Percentiles rank a stretch among this genome's conserved stretches.
These are phyloP conservation scores for Drosophila nasuta DNA, from an alignment of 1,140 invertebrate species.

Conservation along the genomic window DNA sequence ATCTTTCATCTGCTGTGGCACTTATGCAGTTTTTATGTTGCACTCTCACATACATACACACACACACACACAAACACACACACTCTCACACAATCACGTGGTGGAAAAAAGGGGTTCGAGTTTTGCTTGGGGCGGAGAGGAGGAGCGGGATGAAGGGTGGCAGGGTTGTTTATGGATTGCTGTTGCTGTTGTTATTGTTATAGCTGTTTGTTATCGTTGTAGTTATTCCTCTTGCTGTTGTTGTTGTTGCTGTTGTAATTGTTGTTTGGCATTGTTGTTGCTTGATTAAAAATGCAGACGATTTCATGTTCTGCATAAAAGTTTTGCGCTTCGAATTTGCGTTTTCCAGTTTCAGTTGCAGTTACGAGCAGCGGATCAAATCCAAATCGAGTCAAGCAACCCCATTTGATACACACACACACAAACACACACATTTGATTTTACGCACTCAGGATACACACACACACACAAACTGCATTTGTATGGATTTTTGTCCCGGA, in stretches of 20 bases:
- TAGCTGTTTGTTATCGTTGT: conserved; percentile 34
- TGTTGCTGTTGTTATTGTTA: conserved; percentile 39
- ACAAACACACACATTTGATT: conserved; percentile 15
- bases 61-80: not conserved
- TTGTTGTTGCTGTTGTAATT: conserved; percentile 32
- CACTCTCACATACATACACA: conserved; percentile 24
- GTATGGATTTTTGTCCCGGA: conserved; percentile 29
- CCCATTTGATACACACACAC: conserved; percentile 39
- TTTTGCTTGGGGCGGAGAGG: conserved; percentile 20
- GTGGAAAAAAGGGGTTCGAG: conserved; percentile 33
- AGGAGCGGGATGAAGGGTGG: conserved; percentile 22
- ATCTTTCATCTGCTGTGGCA: not conserved
- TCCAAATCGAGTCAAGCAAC: conserved; percentile 27
- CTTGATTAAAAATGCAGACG: conserved; percentile 75
- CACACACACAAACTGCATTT: conserved; percentile 21
- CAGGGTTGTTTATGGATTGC: conserved; percentile 40
- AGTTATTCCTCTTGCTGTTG: conserved; percentile 27
- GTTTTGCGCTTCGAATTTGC: conserved; percentile 49
- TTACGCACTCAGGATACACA: conserved; percentile 6
- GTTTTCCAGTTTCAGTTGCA: conserved; percentile 53
- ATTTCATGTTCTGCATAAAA: conserved; percentile 67
- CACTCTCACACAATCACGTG: conserved; percentile 30
- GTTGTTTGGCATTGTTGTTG: conserved; percentile 64
- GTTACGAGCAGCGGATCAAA: not conserved
- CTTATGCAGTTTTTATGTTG: conserved; percentile 39